Percentiles rank a stretch among this genome's conserved stretches.
Evolutionary conservation across 2,797 vertebrate species (phyloP).

Genomic region (Xiphorhynchus erythropygius): DNA sequence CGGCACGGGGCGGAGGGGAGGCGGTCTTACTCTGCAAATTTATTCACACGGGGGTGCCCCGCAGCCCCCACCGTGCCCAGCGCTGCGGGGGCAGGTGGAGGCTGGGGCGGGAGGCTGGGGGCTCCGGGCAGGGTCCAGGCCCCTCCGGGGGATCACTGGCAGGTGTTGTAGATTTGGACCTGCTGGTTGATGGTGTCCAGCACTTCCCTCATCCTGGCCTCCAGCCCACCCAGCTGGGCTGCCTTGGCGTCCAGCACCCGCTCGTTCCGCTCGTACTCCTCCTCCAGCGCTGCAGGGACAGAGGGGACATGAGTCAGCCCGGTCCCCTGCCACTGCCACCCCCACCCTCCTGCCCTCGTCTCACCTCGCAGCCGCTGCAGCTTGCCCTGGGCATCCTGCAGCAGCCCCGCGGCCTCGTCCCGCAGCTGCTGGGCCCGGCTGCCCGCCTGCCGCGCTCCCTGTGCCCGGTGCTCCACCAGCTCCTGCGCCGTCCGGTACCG

Average conservation of each 20-base stretch:
- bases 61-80: not conserved
- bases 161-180: slow-evolving; percentile 98
- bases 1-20: not conserved
- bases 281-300: slow-evolving; percentile 84
- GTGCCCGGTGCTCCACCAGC: slow-evolving; percentile 87
- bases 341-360: not conserved
- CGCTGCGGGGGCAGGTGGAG: fast-evolving
- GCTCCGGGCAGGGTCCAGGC: fast-evolving
- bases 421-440: slow-evolving; percentile 86
- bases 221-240: slow-evolving; percentile 89
- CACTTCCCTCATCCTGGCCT: slow-evolving; percentile 92
- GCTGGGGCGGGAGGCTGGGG: not conserved
- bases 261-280: slow-evolving; percentile 90
- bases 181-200: slow-evolving; percentile 93
- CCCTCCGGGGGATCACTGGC: slow-evolving; percentile 80
- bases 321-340: fast-evolving
- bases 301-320: not conserved
- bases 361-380: slow-evolving; percentile 88
- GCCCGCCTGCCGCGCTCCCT: slow-evolving; percentile 85
- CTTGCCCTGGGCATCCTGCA: slow-evolving; percentile 88
- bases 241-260: slow-evolving; percentile 88
- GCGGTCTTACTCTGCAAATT: slow-evolving; percentile 16
- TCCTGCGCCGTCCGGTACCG: slow-evolving; percentile 88
- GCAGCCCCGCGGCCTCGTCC: slow-evolving; percentile 86
- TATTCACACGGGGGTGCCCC: not conserved